phyloP scores from a whole-genome alignment of 2,797 vertebrate genomes.

The Peromyscus eremicus region DNA sequence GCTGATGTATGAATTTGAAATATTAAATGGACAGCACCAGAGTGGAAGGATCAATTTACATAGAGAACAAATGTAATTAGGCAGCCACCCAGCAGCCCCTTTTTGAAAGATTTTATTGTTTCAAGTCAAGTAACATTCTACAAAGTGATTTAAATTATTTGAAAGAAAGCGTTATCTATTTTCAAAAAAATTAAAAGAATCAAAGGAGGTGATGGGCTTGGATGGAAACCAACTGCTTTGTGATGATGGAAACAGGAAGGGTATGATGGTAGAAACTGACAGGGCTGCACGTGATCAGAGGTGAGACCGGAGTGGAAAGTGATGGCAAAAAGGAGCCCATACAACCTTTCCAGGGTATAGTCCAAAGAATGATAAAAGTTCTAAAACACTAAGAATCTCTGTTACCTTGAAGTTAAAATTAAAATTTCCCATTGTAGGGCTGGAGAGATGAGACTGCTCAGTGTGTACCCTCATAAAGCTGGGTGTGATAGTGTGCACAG shows the following conservation, averaged over 20 bases:
- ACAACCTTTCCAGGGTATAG: not conserved
- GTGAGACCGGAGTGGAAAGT: rapidly evolving
- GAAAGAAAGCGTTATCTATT: slow-evolving; percentile 64
- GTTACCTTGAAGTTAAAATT: not conserved
- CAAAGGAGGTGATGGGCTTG: not conserved
- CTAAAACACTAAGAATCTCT: slow-evolving; percentile 50
- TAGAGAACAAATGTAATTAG: slow-evolving; percentile 54
- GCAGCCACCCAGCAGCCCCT: slow-evolving; percentile 67
- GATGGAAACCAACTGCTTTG: not conserved
- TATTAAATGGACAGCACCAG: slow-evolving; percentile 13
- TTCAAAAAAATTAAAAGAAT: slow-evolving; percentile 51
- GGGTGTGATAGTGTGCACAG: not conserved
- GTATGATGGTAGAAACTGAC: not conserved
- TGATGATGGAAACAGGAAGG: not conserved
- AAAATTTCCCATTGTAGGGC: slow-evolving; percentile 8
- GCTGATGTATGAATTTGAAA: slow-evolving; percentile 50
- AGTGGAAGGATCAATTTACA: slow-evolving; percentile 53
- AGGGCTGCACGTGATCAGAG: not conserved
- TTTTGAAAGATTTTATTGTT: slow-evolving; percentile 64
- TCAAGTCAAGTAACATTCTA: slow-evolving; percentile 63
- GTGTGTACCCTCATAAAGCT: not conserved
- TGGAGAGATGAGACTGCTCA: not conserved
- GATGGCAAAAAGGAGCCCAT: not conserved
- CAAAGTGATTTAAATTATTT: slow-evolving; percentile 73
- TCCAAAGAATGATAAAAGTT: not conserved